phyloP scores from a whole-genome alignment of 2,113 vertebrate genomes.

The Fregata magnificens region DNA sequence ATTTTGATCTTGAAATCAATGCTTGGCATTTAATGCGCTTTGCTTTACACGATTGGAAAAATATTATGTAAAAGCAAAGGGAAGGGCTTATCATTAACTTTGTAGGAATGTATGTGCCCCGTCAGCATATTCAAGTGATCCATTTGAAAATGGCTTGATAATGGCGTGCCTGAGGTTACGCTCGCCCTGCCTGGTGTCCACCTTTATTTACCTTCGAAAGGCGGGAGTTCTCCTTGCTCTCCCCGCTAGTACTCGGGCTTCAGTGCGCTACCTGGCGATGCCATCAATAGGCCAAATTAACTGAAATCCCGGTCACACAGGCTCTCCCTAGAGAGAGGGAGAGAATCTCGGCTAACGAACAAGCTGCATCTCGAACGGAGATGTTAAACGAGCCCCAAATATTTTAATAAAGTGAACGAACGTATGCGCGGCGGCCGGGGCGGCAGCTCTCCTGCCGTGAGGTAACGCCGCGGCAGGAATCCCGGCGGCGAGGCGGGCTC shows the following conservation, averaged over 20 bases:
- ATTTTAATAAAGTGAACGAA: fast-evolving
- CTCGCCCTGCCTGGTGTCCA: neutral
- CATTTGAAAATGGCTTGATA: fast-evolving
- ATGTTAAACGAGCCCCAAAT: fast-evolving
- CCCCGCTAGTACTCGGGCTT: neutral
- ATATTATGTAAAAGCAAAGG: fast-evolving
- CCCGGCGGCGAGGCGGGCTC: neutral
- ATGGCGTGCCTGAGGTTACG: fast-evolving
- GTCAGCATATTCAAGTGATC: fast-evolving
- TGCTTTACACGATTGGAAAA: neutral
- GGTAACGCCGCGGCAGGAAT: neutral
- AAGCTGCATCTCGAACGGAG: fast-evolving
- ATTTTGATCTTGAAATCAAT: neutral
- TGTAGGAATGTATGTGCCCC: fast-evolving
- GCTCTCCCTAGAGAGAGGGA: neutral
- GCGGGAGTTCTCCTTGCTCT: neutral
- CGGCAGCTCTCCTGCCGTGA: neutral
- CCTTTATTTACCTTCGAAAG: neutral
- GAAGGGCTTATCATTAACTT: neutral
- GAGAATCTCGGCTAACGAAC: no score
- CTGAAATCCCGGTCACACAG: fast-evolving
- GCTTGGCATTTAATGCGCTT: fast-evolving
- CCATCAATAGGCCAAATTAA: neutral
- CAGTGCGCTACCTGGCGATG: fast-evolving
- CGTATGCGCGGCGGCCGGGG: fast-evolving